Evolutionary conservation across 2,113 vertebrate species (phyloP).

Genomic region (Sphyrna mokarran): DNA sequence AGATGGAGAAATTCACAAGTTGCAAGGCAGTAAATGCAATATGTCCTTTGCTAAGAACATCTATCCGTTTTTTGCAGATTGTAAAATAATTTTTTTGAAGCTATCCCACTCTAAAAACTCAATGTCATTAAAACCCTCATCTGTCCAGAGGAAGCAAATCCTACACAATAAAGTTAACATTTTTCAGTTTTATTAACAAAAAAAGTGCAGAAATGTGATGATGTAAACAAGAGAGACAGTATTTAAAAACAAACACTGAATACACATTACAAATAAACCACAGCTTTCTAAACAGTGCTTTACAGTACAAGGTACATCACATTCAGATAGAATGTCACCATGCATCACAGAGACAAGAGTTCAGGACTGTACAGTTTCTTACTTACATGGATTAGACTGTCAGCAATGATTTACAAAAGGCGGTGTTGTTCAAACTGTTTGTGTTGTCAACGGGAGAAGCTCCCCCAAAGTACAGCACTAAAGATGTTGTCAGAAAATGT

Average conservation of each 20-base stretch:
- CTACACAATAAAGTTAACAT: neutral
- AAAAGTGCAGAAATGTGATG: conserved; percentile 35
- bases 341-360: neutral
- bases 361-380: neutral
- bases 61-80: neutral
- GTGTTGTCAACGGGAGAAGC: neutral
- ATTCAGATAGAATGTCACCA: neutral
- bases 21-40: neutral
- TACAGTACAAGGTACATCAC: conserved; percentile 12
- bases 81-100: neutral
- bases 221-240: conserved; percentile 28
- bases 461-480: neutral
- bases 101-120: neutral
- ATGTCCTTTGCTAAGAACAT: neutral
- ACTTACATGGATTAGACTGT: neutral
- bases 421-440: neutral
- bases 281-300: neutral
- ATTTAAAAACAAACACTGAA: conserved; percentile 36
- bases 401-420: neutral
- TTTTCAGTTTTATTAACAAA: conserved; percentile 33
- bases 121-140: neutral
- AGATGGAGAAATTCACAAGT: neutral
- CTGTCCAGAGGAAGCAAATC: neutral
- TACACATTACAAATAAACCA: conserved; percentile 24
- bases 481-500: conserved; percentile 4